Conservation (phyloP, 2,797 vertebrate genomes). For the Gobio occitaniae region DNA sequence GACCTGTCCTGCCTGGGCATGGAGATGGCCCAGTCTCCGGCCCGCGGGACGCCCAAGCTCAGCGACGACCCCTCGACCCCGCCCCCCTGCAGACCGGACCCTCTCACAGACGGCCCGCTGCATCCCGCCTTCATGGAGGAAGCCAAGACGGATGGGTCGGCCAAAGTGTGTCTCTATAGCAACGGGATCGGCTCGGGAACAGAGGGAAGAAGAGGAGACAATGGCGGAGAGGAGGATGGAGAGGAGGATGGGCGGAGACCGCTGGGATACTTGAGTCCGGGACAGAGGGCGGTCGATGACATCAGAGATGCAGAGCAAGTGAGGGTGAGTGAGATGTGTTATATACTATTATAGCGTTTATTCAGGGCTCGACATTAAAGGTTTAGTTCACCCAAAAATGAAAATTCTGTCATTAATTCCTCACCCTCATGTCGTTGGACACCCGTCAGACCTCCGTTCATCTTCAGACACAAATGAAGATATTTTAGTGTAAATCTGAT, state of each 20-base stretch:
- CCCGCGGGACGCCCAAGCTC: conserved; percentile 82
- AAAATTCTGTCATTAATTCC: too few species aligned
- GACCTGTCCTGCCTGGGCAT: conserved; percentile 79
- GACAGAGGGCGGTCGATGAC: conserved; percentile 66
- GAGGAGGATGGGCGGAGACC: conserved; percentile 68
- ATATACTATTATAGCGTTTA: too few species aligned
- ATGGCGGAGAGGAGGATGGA: conserved; percentile 64
- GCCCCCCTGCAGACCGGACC: conserved; percentile 74
- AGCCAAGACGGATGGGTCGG: conserved; percentile 79
- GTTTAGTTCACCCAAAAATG: too few species aligned
- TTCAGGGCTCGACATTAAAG: too few species aligned
- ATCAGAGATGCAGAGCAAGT: conserved; percentile 69
- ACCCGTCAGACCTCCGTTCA: too few species aligned
- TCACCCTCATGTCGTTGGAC: too few species aligned
- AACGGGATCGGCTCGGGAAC: conserved; percentile 68
- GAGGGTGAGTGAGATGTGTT: conserved; percentile 68
- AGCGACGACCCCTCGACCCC: conserved; percentile 72
- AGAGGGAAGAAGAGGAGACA: conserved; percentile 20
- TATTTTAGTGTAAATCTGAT: too few species aligned
- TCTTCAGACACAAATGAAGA: too few species aligned
- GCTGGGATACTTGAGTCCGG: conserved; percentile 74
- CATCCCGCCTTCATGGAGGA: conserved; percentile 80
- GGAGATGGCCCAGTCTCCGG: conserved; percentile 83
- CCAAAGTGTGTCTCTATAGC: conserved; percentile 60
- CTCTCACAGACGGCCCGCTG: conserved; percentile 74